Evolutionary conservation across 2,113 vertebrate genomes (phyloP), one percentile per base, ranked within the genome.

Genomic region (Neotoma lepida): DNA sequence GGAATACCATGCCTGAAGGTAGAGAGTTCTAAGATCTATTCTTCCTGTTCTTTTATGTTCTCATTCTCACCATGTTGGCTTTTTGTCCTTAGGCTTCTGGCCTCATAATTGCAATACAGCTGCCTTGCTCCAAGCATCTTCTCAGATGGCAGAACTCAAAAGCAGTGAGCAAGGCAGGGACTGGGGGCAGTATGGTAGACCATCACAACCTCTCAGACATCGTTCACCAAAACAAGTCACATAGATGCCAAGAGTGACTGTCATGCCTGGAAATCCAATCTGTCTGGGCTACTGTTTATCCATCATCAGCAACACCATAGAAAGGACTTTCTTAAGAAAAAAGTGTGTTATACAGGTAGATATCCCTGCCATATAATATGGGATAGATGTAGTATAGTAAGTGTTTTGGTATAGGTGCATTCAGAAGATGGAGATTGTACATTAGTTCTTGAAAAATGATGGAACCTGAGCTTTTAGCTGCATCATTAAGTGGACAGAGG

Each of bases 401-500:
- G 20, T 71, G 24, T 30, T 89, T 58, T 18, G 81, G 35, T 80
- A 71, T 9, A 71, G 46, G 39, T 80, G 35, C 33, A 20, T 66
- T 17, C 63, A 56, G 61, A 96, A 85, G 58, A 56, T 2, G 51
- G 81, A 96, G 64, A 58, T n/a, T 76, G 39, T 86, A 61, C 44
- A 77, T 92, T 85, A 39, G 85, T 77, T 81, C 81, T 93, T 88
- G 66, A 63, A 93, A 89, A 95, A 54, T 49, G n/a, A 90, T 77
- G 44, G 39, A 68, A 87, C 46, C 49, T 93, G 76, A 56, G 15
- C 54, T 49, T 93, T 95, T 91, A 74, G 35, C 68, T 66, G 44
- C 84, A 58, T 96, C 87, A 94, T 58, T 85, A 86, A 61, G 64
- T 78, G 12, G 24, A 77, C 24, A 20, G n/a, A 13, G 54, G 46